Evolutionary conservation across 2,113 vertebrate genomes (phyloP).

Genomic region (Urocitellus parryii): DNA sequence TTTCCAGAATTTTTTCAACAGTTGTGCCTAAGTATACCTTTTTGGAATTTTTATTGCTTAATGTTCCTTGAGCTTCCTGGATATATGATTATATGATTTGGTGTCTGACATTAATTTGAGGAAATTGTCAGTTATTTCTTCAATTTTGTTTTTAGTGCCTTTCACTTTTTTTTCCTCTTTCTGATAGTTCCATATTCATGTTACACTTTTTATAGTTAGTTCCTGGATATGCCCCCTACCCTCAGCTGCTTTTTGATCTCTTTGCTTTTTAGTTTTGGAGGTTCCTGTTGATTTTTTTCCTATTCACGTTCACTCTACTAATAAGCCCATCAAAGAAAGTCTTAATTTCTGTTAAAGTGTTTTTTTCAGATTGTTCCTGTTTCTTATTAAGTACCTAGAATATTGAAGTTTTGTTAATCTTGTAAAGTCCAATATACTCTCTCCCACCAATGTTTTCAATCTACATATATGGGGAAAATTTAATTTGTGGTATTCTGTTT

Average conservation of each 20-base stretch:
- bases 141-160: background rate
- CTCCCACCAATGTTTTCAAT: no score
- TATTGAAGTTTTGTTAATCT: background rate
- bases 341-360: background rate
- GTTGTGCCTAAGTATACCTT: background rate
- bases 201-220: background rate
- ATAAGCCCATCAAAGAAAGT: background rate
- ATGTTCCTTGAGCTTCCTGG: background rate
- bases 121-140: background rate
- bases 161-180: background rate
- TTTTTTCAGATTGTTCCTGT: background rate
- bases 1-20: background rate
- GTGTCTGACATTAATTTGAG: background rate
- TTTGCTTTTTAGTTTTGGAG: no score
- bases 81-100: background rate
- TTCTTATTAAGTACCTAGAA: background rate
- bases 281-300: no score
- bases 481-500: no score
- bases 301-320: no score
- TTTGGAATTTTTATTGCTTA: background rate
- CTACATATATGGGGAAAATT: no score
- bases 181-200: background rate
- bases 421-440: no score
- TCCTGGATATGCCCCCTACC: background rate
- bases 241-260: no score